Conservation (phyloP, 1,140 invertebrate species). For the Littorina saxatilis region DNA sequence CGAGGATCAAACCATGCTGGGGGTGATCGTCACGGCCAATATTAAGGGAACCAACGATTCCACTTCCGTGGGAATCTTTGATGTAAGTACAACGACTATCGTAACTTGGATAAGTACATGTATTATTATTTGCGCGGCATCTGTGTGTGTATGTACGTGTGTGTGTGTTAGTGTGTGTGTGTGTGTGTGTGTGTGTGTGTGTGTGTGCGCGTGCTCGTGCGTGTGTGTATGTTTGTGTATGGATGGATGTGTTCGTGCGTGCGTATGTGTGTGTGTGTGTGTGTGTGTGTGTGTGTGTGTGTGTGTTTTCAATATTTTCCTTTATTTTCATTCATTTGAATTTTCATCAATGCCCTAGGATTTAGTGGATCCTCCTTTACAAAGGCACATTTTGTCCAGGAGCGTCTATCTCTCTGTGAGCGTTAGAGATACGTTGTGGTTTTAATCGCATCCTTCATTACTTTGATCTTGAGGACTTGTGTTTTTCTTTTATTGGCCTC, state of each 20-base stretch:
- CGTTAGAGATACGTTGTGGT: no score
- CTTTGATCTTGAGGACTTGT: no score
- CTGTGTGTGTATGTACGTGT: background rate
- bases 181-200: background rate
- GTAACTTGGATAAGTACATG: background rate
- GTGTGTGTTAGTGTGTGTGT: slow-evolving; percentile 4
- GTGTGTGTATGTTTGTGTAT: background rate
- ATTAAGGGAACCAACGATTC: slow-evolving; percentile 15
- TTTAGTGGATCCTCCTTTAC: no score
- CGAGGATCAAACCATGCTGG: slow-evolving; percentile 24
- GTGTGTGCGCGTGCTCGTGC: background rate
- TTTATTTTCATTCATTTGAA: background rate
- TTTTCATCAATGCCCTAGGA: no score
- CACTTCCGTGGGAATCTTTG: slow-evolving; percentile 5
- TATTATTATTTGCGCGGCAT: no score
- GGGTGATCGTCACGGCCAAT: slow-evolving; percentile 23
- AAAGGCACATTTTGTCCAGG: no score
- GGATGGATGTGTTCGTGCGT: background rate
- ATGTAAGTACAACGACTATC: slow-evolving; percentile 34
- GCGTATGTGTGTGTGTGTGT: slow-evolving; percentile 8
- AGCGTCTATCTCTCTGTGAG: no score
- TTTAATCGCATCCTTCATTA: no score
- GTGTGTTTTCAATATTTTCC: background rate
- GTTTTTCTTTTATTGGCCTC: no score
- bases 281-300: slow-evolving; percentile 20